Evolutionary conservation across 2,888 invertebrate genomes (phyloP).

Genomic region (Rugalucina vietnamica): DNA sequence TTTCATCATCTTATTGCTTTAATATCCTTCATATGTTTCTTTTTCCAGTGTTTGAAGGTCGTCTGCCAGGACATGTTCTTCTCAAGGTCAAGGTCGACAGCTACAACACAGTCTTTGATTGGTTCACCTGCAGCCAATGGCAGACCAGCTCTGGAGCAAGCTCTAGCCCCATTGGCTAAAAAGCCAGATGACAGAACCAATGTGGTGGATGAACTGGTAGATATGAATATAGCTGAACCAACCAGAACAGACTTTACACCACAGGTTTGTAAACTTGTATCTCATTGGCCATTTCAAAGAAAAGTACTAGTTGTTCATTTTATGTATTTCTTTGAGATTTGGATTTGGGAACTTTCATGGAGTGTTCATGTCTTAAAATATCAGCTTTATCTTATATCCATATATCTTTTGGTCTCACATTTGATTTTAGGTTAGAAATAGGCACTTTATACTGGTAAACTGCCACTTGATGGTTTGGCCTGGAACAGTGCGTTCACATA

Average conservation of each 20-base stretch:
- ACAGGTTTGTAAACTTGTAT: slow-evolving; percentile 56
- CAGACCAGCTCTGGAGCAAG: slow-evolving; percentile 76
- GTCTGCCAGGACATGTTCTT: slow-evolving; percentile 83
- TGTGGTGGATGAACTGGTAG: slow-evolving; percentile 77
- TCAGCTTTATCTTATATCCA: no score
- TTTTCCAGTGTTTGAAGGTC: slow-evolving; percentile 77
- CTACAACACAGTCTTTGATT: slow-evolving; percentile 68
- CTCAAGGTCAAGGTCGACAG: slow-evolving; percentile 76
- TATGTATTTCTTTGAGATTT: no score
- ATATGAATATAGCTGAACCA: slow-evolving; percentile 77
- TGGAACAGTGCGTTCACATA: no score
- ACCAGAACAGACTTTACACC: slow-evolving; percentile 71
- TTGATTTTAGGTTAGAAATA: no score
- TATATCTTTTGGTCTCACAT: no score
- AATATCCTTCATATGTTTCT: neutral
- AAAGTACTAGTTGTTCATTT: neutral
- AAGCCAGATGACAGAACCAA: slow-evolving; percentile 74
- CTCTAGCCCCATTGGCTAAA: slow-evolving; percentile 71
- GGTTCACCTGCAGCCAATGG: slow-evolving; percentile 61
- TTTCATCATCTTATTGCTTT: no score
- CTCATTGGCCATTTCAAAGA: neutral
- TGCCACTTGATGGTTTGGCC: no score
- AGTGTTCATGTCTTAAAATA: no score
- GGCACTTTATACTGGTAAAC: no score
- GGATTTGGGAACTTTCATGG: no score